Base-by-base conservation (phyloP, 2,797 vertebrate species). In the Glossophaga mutica region DNA sequence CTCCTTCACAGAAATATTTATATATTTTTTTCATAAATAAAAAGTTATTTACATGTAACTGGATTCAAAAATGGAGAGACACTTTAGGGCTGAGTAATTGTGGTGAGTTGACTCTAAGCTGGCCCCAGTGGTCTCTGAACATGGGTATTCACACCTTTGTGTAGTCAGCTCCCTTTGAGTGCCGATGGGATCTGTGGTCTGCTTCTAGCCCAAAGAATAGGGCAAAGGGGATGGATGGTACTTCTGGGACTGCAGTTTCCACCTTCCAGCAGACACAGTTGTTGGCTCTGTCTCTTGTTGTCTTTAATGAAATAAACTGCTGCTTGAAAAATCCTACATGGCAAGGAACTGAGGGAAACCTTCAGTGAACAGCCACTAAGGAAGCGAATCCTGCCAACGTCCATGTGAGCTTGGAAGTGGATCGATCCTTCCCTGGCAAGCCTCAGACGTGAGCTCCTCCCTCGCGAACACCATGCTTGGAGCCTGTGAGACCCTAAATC, bases 1-100 rank as follows among this genome's bases (percentile, higher is more conserved):
- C 15, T 81, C 26, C 42, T 76, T 78, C 21, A 88, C n/a, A 95
- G 48, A 90, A 95, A 73, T 59, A 85, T 52, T 89, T 90, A 44
- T 22, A 70, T 4, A 71, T 79, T 59, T 32, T 87, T 83, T 62
- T 4, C 3, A 87, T 37, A 15, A 85, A 70, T 70, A 81, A 11
- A 24, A 70, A 93, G 21, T 81, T 94, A 96, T 94, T 93, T 90
- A 94, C 34, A 67, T 1, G 18, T 48, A 95, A 67, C 34, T 68
- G 4, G 52, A 71, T 76, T 88, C 1, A 65, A 90, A 96, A 78
- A 37, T n/a, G 82, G 46, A 71, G 32, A 70, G 77, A 70, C 44
- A 44, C 15, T 22, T 88, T 48, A 55, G 55, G 55, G 32, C 15
- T 87, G 62, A 37, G 4, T 67, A 19, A 76, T 12, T 34, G 15